phyloP scores from a whole-genome alignment of 2,797 vertebrate genomes.

The Esox lucius region DNA sequence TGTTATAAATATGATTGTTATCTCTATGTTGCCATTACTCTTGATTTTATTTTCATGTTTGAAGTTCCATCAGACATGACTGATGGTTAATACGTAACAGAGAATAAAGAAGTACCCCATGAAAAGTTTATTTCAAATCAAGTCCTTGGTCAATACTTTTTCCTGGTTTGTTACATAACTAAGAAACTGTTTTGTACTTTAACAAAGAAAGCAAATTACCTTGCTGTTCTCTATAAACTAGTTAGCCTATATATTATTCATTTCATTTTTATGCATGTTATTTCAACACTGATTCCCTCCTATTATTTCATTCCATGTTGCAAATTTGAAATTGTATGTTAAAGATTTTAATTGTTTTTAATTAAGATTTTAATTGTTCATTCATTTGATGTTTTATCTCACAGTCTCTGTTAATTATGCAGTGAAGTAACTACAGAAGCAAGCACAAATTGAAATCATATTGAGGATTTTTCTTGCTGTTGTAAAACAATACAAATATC shows the following conservation, averaged over 20 bases:
- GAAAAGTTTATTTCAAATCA: slow-evolving; percentile 40
- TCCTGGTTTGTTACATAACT: slow-evolving; percentile 45
- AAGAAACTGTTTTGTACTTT: slow-evolving; percentile 37
- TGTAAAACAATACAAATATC: slow-evolving; percentile 52
- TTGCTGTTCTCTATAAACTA: slow-evolving; percentile 56
- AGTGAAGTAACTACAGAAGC: slow-evolving; percentile 47
- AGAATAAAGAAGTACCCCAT: slow-evolving; percentile 23
- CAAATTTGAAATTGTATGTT: slow-evolving; percentile 46
- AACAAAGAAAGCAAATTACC: slow-evolving; percentile 54
- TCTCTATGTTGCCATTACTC: slow-evolving; percentile 60
- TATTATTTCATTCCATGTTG: slow-evolving; percentile 51
- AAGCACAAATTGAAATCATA: slow-evolving; percentile 64
- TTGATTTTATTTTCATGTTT: slow-evolving; percentile 52
- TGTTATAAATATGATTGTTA: slow-evolving; percentile 65
- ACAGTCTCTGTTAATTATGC: slow-evolving; percentile 66
- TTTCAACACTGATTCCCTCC: slow-evolving; percentile 56
- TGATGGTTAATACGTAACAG: slow-evolving; percentile 29
- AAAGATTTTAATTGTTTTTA: slow-evolving; percentile 14
- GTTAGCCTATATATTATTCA: slow-evolving; percentile 61
- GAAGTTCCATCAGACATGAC: slow-evolving; percentile 16
- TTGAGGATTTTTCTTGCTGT: slow-evolving; percentile 42
- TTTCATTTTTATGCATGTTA: slow-evolving; percentile 72
- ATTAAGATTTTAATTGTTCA: slow-evolving; percentile 44
- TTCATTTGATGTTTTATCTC: slow-evolving; percentile 45
- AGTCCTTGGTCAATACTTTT: slow-evolving; percentile 30